phyloP scores from a whole-genome alignment of 1,140 invertebrate species.

The Augochlora pura region DNA sequence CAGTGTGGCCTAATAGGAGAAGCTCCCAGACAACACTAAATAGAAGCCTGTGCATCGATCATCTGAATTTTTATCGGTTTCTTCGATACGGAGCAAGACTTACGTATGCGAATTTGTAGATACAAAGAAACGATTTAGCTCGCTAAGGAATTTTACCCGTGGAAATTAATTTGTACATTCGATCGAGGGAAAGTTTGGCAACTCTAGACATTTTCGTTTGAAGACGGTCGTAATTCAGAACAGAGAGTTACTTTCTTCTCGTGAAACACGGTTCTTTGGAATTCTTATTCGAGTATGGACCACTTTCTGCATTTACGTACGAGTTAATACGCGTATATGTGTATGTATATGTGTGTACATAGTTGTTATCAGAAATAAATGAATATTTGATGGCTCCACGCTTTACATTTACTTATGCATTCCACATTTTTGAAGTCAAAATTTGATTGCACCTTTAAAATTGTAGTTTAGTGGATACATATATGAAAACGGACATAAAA shows the following conservation, averaged over 20 bases:
- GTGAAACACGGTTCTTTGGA: background rate
- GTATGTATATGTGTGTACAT: constrained; percentile 45
- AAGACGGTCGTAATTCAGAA: background rate
- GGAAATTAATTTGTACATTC: background rate
- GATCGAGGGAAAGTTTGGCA: background rate
- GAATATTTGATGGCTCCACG: constrained; percentile 35
- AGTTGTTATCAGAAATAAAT: constrained; percentile 51
- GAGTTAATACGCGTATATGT: constrained; percentile 21
- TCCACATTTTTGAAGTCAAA: no score
- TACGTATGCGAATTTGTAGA: background rate
- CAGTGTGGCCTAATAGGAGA: constrained; percentile 20
- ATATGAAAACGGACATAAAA: no score
- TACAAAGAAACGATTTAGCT: background rate
- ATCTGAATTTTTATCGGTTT: background rate
- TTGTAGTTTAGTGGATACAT: no score
- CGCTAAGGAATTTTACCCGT: constrained; percentile 20
- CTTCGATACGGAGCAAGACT: background rate
- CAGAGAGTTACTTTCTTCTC: background rate
- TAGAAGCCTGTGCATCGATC: background rate
- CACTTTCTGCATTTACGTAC: constrained; percentile 46
- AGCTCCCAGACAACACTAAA: background rate
- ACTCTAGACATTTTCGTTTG: background rate
- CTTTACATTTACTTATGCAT: no score
- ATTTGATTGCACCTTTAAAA: no score
- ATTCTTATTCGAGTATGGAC: constrained; percentile 23